Base-by-base conservation (phyloP, 2,888 invertebrate species). In the Diaperis boleti region DNA sequence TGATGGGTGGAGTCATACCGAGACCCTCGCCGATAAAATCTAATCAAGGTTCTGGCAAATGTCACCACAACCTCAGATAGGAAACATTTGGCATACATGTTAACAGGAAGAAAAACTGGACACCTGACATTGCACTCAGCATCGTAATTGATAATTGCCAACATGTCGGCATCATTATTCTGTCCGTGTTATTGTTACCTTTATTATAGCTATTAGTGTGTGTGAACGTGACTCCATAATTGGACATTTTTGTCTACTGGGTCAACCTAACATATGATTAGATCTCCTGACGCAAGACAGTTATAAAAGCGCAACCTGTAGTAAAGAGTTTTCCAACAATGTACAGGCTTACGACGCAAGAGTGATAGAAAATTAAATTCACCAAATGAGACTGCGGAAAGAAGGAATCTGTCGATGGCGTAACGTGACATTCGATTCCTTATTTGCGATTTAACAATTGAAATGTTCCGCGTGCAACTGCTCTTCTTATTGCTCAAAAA, bases 171-270 rank as follows among this genome's bases (percentile, higher is more conserved):
- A 35, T 52, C 18, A 37, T 52, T 37, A 52, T 52, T 52, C 37
- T 52, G 35, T 15, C 18, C 29, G 52, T 20, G 52, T 37, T 22
- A 37, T 52, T 37, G 52, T 37, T 37, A 52, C 35, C 52, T 52
- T 52, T 52, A 52, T 39, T 52, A 52, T 37, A 39, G 17, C 52
- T 11, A 52, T 52, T 52, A 52, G 11, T 31, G 52, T 52, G 39
- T 52, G 29, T 39, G 52, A 52, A 52, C 52, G 52, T 52, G 52
- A 52, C 52, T 52, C 37, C 18, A 20, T 52, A 52, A 52, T 52
- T 35, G 37, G 37, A 10, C 37, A 37, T 52, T 52, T 52, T 52
- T 52, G 35, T 52, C 31, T 17, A 33, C 33, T 52, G 20, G 37
- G 35, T 52, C 52, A 52, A 52, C 17, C 47, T 8, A 14, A 15